Evolutionary conservation across 2,113 vertebrate species (phyloP).

Genomic region (Triplophysa dalaica): DNA sequence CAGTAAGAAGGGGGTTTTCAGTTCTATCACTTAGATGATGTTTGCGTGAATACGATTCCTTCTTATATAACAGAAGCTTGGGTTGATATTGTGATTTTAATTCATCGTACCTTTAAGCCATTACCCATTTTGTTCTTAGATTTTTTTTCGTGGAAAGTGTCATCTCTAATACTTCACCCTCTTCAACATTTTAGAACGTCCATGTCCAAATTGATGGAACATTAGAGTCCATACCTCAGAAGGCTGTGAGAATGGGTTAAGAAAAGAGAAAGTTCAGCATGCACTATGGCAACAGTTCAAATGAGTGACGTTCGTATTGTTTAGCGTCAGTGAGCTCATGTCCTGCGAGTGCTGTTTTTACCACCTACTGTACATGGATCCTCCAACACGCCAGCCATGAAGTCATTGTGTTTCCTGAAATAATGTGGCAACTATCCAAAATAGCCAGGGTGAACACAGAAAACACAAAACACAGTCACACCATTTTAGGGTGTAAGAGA

Average conservation of each 20-base stretch:
- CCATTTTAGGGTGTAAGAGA: neutral
- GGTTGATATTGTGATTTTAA: too few species aligned
- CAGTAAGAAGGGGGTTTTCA: too few species aligned
- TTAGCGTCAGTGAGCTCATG: conserved; percentile 49
- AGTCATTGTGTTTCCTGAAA: conserved; percentile 57
- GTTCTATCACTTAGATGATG: too few species aligned
- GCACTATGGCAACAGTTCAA: conserved; percentile 16
- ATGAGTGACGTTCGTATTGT: conserved; percentile 30
- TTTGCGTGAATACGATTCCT: too few species aligned
- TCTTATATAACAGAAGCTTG: too few species aligned
- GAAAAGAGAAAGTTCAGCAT: conserved; percentile 1
- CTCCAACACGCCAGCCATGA: conserved; percentile 44
- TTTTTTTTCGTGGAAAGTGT: too few species aligned
- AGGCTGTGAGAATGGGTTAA: conserved; percentile 12
- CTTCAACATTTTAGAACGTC: neutral
- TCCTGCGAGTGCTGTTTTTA: conserved; percentile 36
- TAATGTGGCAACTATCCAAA: conserved; percentile 33
- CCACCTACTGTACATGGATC: conserved; percentile 47
- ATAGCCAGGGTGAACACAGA: neutral
- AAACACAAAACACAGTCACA: neutral
- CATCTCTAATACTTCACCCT: neutral
- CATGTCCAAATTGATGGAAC: neutral
- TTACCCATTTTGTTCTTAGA: too few species aligned
- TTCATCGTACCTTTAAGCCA: too few species aligned
- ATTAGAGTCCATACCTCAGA: neutral